phyloP scores from a whole-genome alignment of 2,797 vertebrate species.

The Morelia viridis region DNA sequence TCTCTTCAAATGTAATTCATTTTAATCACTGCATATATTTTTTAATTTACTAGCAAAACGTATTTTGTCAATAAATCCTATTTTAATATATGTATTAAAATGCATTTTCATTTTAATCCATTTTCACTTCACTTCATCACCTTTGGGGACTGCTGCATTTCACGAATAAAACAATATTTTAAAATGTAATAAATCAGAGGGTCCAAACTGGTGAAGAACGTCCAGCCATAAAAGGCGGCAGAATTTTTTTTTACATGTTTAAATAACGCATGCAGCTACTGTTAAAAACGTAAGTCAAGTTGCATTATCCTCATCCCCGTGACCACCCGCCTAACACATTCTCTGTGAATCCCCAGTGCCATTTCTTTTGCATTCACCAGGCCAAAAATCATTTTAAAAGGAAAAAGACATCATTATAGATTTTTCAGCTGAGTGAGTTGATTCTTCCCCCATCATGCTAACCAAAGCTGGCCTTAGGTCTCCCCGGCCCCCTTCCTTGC shows the following conservation, averaged over 20 bases:
- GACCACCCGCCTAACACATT: background rate
- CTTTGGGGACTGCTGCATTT: background rate
- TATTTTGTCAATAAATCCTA: background rate
- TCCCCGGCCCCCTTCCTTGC: background rate
- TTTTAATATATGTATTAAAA: background rate
- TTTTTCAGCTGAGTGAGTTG: background rate
- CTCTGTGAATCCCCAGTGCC: background rate
- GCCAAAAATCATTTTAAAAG: background rate
- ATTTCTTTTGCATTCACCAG: background rate
- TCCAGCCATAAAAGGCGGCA: background rate
- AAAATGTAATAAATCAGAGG: background rate
- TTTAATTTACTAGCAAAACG: background rate
- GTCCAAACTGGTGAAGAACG: background rate
- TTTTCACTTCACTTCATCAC: background rate
- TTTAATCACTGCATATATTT: background rate
- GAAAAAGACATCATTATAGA: background rate
- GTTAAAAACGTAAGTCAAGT: background rate
- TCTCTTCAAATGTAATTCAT: background rate
- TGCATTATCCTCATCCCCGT: background rate
- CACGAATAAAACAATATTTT: background rate
- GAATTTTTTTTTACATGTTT: background rate
- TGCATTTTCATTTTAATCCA: background rate
- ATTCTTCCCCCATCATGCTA: background rate
- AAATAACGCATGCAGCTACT: background rate
- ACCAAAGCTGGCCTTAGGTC: background rate